Evolutionary conservation across 2,888 invertebrate species (phyloP).

Genomic region (Dryomyza anilis): DNA sequence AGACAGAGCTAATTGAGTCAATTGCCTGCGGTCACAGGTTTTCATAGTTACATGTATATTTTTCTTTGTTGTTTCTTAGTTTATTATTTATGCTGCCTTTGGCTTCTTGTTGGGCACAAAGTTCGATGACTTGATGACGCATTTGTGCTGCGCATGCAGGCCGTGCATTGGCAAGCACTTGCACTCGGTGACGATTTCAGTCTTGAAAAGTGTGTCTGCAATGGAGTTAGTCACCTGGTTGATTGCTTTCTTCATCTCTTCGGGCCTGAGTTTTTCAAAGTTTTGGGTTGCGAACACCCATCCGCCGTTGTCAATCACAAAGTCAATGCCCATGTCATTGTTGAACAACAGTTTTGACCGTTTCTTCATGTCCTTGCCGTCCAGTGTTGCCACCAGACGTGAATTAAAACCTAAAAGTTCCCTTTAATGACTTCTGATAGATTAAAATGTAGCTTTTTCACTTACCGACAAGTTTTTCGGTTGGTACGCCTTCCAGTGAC

Average conservation of each 20-base stretch:
- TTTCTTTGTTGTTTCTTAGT: too few relatives aligned
- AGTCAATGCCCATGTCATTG: constrained; percentile 71
- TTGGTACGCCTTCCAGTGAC: constrained; percentile 60
- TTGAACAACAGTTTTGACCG: constrained; percentile 65
- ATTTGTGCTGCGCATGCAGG: constrained; percentile 54
- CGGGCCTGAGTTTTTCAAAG: constrained; percentile 47
- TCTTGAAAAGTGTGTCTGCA: constrained; percentile 58
- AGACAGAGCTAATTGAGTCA: too few relatives aligned
- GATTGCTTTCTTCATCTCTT: constrained; percentile 50
- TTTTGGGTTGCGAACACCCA: constrained; percentile 57
- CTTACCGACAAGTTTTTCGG: constrained; percentile 58
- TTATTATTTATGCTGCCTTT: constrained; percentile 41
- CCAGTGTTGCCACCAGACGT: constrained; percentile 69
- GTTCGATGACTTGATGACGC: constrained; percentile 49
- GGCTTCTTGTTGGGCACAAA: constrained; percentile 54
- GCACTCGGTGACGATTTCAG: constrained; percentile 56
- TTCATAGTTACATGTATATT: too few relatives aligned
- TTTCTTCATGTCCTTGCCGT: constrained; percentile 67
- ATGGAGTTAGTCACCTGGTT: constrained; percentile 51
- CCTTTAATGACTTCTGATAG: too few relatives aligned
- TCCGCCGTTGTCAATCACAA: constrained; percentile 64
- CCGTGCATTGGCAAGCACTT: constrained; percentile 47
- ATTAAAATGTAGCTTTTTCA: constrained; percentile 3
- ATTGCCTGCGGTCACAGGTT: too few relatives aligned
- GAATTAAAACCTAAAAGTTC: constrained; percentile 66